phyloP scores from a whole-genome alignment of 2,797 vertebrate species.

The Halcyon badia region DNA sequence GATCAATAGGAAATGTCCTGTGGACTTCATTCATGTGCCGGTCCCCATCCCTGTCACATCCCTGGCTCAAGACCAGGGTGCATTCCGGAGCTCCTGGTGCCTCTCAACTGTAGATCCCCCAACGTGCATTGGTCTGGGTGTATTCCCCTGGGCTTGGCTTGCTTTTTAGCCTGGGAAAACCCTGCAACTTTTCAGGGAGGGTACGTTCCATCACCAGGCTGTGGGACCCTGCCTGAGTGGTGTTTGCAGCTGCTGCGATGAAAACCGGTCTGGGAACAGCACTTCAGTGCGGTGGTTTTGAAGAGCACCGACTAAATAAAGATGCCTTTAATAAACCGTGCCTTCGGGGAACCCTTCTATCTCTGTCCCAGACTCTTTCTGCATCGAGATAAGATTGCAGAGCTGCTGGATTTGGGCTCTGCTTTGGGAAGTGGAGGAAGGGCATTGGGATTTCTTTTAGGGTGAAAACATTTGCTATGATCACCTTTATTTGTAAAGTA shows the following conservation, averaged over 20 bases:
- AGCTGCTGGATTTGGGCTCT: slow-evolving; percentile 30
- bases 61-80: rapidly evolving
- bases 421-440: slow-evolving; percentile 2
- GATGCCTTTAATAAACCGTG: slow-evolving; percentile 51
- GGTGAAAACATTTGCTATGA: not conserved
- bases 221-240: not conserved
- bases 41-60: not conserved
- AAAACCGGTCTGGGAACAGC: not conserved
- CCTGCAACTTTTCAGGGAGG: rapidly evolving
- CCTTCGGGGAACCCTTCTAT: slow-evolving; percentile 27
- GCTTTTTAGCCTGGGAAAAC: not conserved
- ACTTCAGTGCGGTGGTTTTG: not conserved
- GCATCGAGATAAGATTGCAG: slow-evolving; percentile 21
- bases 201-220: rapidly evolving
- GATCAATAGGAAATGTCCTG: rapidly evolving
- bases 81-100: not conserved
- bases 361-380: slow-evolving; percentile 41
- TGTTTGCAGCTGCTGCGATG: not conserved
- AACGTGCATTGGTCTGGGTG: rapidly evolving
- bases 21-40: not conserved
- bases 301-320: not conserved
- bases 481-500: not conserved
- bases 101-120: not conserved
- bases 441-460: not conserved
- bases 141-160: not conserved